These are phyloP conservation scores for Paralvinella palmiformis DNA, from an alignment of 1,140 invertebrate genomes.

Conservation along the genomic window DNA sequence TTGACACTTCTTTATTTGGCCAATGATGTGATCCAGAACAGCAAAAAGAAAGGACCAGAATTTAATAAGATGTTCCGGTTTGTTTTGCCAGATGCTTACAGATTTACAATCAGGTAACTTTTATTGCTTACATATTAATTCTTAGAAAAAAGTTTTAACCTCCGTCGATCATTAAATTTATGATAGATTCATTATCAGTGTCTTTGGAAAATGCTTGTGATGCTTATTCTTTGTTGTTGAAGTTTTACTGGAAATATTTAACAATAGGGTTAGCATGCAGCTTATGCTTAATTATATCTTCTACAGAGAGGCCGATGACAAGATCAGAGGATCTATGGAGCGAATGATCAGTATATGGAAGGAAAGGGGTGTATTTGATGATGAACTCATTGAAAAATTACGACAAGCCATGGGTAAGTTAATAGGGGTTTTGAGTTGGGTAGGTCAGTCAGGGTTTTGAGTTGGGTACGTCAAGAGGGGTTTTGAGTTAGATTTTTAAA, in stretches of 20 bases:
- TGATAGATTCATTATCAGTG: no score
- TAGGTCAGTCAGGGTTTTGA: no score
- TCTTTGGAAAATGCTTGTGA: no score
- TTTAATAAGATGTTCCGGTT: slow-evolving; percentile 65
- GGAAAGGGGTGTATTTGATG: slow-evolving; percentile 82
- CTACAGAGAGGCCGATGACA: slow-evolving; percentile 48
- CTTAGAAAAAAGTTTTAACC: no score
- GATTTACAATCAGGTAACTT: slow-evolving; percentile 36
- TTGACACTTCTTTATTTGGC: slow-evolving; percentile 94
- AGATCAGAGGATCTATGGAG: slow-evolving; percentile 61
- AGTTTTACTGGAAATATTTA: no score
- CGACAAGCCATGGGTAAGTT: slow-evolving; percentile 11
- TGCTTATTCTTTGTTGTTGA: no score
- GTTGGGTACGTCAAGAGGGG: no score
- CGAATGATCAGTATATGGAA: slow-evolving; percentile 86
- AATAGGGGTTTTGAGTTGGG: no score
- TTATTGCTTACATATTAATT: not conserved
- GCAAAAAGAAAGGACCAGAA: slow-evolving; percentile 94
- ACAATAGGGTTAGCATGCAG: no score
- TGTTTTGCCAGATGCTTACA: slow-evolving; percentile 46
- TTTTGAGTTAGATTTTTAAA: no score
- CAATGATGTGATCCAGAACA: slow-evolving; percentile 98
- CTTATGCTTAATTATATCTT: not conserved
- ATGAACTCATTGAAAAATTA: slow-evolving; percentile 67
- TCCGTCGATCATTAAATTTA: no score